A percentile compares a stretch with the other conserved stretches of the same genome.
phyloP scores from a whole-genome alignment of 2,888 invertebrate genomes.

The Chrysomela aeneicollis region DNA sequence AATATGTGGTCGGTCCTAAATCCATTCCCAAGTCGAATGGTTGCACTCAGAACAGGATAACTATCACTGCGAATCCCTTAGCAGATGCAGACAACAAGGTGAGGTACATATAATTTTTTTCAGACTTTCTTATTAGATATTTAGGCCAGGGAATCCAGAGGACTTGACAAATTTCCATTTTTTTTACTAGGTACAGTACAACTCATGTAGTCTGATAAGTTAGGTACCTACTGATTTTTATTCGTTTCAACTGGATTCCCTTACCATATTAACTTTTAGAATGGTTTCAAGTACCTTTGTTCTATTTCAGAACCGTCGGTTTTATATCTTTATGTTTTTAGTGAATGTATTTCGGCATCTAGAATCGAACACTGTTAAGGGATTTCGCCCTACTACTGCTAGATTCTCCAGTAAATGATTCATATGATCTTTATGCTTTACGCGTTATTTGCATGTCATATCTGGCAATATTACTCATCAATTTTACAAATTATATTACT shows the following conservation, averaged over 20 bases:
- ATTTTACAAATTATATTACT: background rate
- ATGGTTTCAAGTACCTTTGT: background rate
- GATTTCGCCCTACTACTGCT: background rate
- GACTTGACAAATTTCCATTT: too few species aligned
- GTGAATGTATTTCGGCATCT: background rate
- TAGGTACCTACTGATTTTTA: too few species aligned
- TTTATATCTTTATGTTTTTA: background rate
- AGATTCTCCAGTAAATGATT: background rate
- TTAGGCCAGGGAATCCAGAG: background rate
- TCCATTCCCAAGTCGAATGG: slow-evolving; percentile 56
- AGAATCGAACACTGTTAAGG: background rate
- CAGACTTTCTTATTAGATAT: background rate
- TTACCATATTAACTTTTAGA: background rate
- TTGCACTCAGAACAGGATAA: slow-evolving; percentile 64
- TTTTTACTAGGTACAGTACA: too few species aligned
- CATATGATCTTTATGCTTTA: slow-evolving; percentile 26
- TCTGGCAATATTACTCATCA: background rate
- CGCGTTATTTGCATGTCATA: slow-evolving; percentile 27
- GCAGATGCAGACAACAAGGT: slow-evolving; percentile 75
- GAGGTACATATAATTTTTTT: slow-evolving; percentile 56
- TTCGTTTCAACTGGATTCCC: background rate
- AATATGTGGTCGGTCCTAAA: slow-evolving; percentile 58
- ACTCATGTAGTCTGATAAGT: too few species aligned
- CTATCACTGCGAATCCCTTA: slow-evolving; percentile 79
- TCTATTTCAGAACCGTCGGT: background rate